Evolutionary conservation across 2,888 invertebrate species (phyloP).

Genomic region (Napeogenes sylphis): DNA sequence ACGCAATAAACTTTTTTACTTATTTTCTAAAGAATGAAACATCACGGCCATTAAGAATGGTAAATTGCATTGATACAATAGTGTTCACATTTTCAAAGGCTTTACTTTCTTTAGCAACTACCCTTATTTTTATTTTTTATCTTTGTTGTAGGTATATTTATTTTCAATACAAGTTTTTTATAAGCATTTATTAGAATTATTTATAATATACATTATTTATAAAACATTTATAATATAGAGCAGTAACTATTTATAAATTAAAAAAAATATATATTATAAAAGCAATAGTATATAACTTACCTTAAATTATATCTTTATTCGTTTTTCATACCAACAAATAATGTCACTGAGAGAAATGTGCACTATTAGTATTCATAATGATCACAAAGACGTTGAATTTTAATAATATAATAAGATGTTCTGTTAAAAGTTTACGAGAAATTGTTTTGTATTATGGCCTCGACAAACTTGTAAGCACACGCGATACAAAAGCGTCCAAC

Average conservation of each 20-base stretch:
- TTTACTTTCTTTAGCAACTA: too few species aligned
- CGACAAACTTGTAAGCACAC: slow-evolving; percentile 19
- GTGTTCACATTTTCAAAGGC: too few species aligned
- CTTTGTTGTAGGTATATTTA: neutral
- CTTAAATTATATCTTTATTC: neutral
- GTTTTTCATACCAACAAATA: neutral
- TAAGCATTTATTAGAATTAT: too few species aligned
- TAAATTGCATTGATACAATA: neutral
- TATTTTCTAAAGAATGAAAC: neutral
- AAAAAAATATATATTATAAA: neutral
- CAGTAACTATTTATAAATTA: neutral
- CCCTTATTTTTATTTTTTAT: too few species aligned
- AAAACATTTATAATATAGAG: too few species aligned
- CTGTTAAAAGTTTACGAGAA: slow-evolving; percentile 5
- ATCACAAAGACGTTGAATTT: neutral
- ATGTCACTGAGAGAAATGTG: neutral
- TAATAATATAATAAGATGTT: neutral
- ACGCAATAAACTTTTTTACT: neutral
- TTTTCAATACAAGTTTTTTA: neutral
- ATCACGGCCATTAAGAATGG: slow-evolving; percentile 3
- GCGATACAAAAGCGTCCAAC: slow-evolving; percentile 39
- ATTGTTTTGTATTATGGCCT: slow-evolving; percentile 12
- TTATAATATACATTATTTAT: too few species aligned
- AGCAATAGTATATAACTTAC: neutral
- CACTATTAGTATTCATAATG: neutral